Conservation (phyloP, 2,888 invertebrate species). For the Drosophila recens region DNA sequence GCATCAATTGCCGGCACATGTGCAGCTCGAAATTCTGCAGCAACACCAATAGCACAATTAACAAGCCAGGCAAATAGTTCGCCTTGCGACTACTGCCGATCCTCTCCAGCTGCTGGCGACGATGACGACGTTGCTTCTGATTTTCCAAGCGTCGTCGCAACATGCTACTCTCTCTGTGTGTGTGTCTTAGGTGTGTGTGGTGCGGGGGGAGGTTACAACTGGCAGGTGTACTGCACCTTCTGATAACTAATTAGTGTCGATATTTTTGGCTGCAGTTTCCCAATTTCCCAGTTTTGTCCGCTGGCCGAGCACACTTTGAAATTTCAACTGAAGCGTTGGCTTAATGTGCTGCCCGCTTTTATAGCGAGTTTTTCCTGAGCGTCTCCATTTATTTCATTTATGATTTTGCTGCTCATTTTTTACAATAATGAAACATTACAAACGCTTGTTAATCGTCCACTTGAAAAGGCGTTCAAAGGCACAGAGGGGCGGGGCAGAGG, state of each 20-base stretch:
- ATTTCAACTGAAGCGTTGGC: conserved; percentile 74
- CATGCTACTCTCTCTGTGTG: conserved; percentile 12
- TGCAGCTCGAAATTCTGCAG: conserved; percentile 73
- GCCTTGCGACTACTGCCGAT: conserved; percentile 2
- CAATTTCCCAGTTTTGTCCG: conserved; percentile 16
- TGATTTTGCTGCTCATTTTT: conserved; percentile 40
- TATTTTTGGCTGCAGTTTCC: conserved; percentile 34
- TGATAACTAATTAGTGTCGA: conserved; percentile 39
- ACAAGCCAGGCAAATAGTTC: conserved; percentile 64
- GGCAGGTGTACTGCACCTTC: conserved; percentile 6
- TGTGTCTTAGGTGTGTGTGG: neutral
- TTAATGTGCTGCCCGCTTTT: conserved; percentile 65
- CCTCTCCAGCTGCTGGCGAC: conserved; percentile 33
- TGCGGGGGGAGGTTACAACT: neutral
- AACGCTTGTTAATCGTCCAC: conserved; percentile 77
- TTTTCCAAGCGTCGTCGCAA: conserved; percentile 17
- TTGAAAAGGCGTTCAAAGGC: conserved; percentile 39
- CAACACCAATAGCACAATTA: conserved; percentile 70
- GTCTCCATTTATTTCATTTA: conserved; percentile 17
- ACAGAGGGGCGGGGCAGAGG: neutral
- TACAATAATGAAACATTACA: conserved; percentile 80
- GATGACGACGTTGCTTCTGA: conserved; percentile 30
- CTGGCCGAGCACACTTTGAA: conserved; percentile 57
- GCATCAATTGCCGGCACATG: conserved; percentile 70
- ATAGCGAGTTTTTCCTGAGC: conserved; percentile 51